A percentile compares a stretch with the other conserved stretches of the same genome.
Evolutionary conservation across 2,797 vertebrate species (phyloP).

Genomic region (Pipistrellus nathusii): DNA sequence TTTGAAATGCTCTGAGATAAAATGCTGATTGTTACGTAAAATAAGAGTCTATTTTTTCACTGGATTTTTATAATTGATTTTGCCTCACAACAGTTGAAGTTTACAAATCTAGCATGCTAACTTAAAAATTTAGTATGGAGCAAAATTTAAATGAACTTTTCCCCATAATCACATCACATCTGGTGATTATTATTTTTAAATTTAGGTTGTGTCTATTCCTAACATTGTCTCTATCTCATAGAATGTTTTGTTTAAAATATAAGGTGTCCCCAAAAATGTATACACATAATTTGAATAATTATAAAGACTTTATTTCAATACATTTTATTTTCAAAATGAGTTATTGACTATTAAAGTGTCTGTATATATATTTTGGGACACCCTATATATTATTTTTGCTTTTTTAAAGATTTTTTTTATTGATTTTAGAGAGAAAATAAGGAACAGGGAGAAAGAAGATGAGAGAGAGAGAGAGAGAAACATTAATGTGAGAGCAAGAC

Average conservation of each 20-base stretch:
- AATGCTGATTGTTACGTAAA: neutral
- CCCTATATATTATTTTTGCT: neutral
- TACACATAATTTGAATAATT: neutral
- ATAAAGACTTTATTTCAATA: neutral
- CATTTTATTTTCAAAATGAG: neutral
- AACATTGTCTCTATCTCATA: neutral
- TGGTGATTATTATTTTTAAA: slow-evolving; percentile 2
- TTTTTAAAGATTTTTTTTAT: neutral
- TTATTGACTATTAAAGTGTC: neutral
- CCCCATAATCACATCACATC: neutral
- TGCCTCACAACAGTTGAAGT: neutral
- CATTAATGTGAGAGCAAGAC: neutral
- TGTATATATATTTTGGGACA: neutral
- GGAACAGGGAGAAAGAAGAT: neutral
- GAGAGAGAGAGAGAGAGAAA: neutral
- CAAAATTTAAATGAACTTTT: neutral
- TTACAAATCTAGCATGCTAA: neutral
- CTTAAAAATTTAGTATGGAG: neutral
- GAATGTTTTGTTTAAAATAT: neutral
- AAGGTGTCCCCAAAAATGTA: neutral
- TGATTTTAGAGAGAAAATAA: neutral
- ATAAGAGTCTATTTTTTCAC: neutral
- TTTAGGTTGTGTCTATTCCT: neutral
- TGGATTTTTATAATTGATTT: neutral
- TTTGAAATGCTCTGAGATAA: neutral